Evolutionary conservation across 2,888 invertebrate genomes (phyloP), one percentile per base, ranked within the genome.

Genomic region (Litoditis marina): DNA sequence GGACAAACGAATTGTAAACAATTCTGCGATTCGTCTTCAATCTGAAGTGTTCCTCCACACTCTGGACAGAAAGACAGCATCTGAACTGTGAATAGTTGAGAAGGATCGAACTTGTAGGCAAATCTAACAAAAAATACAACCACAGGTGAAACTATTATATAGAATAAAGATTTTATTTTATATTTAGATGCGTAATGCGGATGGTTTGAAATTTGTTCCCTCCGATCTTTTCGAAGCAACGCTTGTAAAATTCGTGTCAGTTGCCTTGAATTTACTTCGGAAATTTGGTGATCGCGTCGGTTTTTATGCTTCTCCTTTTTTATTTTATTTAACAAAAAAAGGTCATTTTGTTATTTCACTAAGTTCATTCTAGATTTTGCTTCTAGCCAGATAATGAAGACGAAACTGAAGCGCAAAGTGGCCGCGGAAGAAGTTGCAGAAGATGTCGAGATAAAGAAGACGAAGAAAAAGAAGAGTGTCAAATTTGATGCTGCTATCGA

Each of bases 11-110:
- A 80, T 42, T 73, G 67, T 59, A 72, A 65, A 47, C 71, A 74
- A 11, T 68, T 62, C 22, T 52, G 54, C 16, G 76, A 76, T 27
- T 69, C 70, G n/a, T n/a, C n/a, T 44, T 71, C 76, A 34, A 78
- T 63, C 51, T 75, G 73, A 56, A 80, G 66, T 32, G 76, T 65
- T n/a, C 67, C 60, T 7, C 81, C 81, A 61, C 81, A 81, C 27
- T 73, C 76, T 19, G 81, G 81, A 47, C 81, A 81, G 60, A 80
- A 82, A 19, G 72, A 68, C 52, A 79, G 60, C 79, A 79, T 79
- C 52, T 47, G 25, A 19, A 13, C 2, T n/a, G n/a, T n/a, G n/a
- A n/a, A n/a, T n/a, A n/a, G n/a, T n/a, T 36, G 16, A 6, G 27
- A n/a, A 55, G 22, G 36, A n/a, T n/a, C n/a, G n/a, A n/a, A n/a